Evolutionary conservation across 2,888 invertebrate genomes (phyloP), one percentile per base, ranked within the genome.

Genomic region (Barypeithes pellucidus): DNA sequence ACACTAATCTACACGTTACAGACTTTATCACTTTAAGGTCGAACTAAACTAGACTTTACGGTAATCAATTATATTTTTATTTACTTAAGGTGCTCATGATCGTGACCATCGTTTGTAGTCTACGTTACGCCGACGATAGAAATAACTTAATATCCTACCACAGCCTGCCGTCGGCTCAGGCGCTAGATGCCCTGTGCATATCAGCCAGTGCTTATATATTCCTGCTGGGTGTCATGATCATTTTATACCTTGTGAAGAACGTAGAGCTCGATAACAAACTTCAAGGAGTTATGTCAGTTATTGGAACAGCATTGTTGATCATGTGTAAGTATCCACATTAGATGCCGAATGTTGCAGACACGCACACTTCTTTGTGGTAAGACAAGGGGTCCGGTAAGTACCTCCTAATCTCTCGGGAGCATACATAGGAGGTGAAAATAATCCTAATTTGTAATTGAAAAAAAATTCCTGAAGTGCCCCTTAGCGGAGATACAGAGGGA

Each of bases 241-340:
- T 22, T 0, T 20, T 62, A n/a, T 11, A 60, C 36, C 4, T 67
- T 7, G n/a, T 67, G n/a, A 72, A 72, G 22, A 36, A 33, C 1
- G 16, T 61, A 14, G 67, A 72, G 36, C 43, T 41, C 16, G 72
- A 67, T n/a, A 1, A 61, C 16, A 1, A 50, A 18, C 67, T 72
- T 43, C 3, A 36, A 5, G 72, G 72, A 39, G 18, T 29, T 8
- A 11, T 67, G 9, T 33, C 66, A 9, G 14, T 39, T 4, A 33
- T 72, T 16, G 72, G 72, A 11, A 22, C 67, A 11, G 22, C 45
- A 11, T 29, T 72, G n/a, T 20, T 72, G 9, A 39, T 72, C 3
- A 29, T 14, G 2, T 60, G 72, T 72, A 52, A 67, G 67, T 50
- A 41, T 16, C 24, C 24, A 5, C 24, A 5, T 24, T 36, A 36